Evolutionary conservation across 30 jellyfish, hydroid and myxozoan genomes (phyloP).

Genomic region (Aurelia aurita complex sp. Pacific): DNA sequence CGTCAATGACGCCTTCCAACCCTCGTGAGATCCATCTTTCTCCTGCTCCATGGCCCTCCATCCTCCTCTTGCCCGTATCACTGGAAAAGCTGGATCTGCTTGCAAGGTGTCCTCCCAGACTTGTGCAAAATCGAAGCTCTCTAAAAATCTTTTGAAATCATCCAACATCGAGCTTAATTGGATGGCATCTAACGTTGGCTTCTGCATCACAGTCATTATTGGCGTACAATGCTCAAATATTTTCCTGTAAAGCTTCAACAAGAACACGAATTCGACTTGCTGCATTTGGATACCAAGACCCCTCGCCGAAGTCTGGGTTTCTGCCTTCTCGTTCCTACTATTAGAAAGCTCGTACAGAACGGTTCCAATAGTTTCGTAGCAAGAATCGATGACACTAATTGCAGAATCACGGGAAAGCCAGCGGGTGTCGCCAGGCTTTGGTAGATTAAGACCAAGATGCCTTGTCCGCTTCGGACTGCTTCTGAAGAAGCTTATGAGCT

Average conservation of each 20-base stretch:
- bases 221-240: too few species aligned
- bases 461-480: constrained; percentile 20
- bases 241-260: constrained; percentile 29
- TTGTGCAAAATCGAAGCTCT: constrained; percentile 1
- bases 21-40: constrained; percentile 30
- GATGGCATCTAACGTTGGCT: constrained; percentile 39
- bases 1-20: constrained; percentile 21
- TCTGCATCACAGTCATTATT: constrained; percentile 25
- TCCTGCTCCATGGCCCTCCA: constrained; percentile 57
- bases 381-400: background rate
- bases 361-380: constrained; percentile 22
- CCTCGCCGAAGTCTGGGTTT: constrained; percentile 9
- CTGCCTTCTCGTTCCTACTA: background rate
- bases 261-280: constrained; percentile 30
- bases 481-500: background rate
- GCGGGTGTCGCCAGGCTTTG: constrained; percentile 36
- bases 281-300: constrained; percentile 14
- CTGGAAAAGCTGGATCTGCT: constrained; percentile 50
- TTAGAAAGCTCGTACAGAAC: constrained; percentile 7
- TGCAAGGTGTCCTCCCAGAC: constrained; percentile 48
- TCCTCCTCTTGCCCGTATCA: constrained; percentile 51
- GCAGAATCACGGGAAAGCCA: constrained; percentile 20
- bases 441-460: constrained; percentile 24
- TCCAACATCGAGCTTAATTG: constrained; percentile 23
- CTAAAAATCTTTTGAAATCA: constrained; percentile 16